Percentiles rank a stretch among this genome's conserved stretches.
Evolutionary conservation across 2,888 invertebrate genomes (phyloP).

Genomic region (Orchesella flavescens): DNA sequence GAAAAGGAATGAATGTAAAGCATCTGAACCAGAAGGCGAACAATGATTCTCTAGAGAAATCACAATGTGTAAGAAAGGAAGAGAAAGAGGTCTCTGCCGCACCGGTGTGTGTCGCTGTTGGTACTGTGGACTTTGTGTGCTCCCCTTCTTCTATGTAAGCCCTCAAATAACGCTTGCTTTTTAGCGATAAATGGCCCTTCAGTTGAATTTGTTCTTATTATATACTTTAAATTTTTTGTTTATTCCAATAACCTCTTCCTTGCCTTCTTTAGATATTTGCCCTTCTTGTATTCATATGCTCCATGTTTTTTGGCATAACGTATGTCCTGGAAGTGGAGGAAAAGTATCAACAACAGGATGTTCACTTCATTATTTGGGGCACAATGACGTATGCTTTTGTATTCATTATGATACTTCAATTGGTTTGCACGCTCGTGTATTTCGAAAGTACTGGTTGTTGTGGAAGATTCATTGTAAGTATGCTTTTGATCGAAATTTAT

Average conservation of each 20-base stretch:
- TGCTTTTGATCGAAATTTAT: neutral
- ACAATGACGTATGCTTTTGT: slow-evolving; percentile 17
- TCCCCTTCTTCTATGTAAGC: slow-evolving; percentile 37
- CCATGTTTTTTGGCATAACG: slow-evolving; percentile 4
- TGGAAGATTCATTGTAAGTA: slow-evolving; percentile 40
- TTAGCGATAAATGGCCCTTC: too few relatives aligned
- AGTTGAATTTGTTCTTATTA: too few relatives aligned
- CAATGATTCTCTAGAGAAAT: too few relatives aligned
- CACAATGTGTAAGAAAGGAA: too few relatives aligned
- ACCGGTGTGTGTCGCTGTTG: slow-evolving; percentile 47
- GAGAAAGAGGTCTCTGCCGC: neutral
- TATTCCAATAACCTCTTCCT: too few relatives aligned
- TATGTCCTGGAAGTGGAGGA: slow-evolving; percentile 4
- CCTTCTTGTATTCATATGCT: neutral
- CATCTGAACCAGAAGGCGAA: too few relatives aligned
- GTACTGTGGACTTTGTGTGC: slow-evolving; percentile 28
- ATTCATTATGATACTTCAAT: slow-evolving; percentile 29
- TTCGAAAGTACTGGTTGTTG: slow-evolving; percentile 31
- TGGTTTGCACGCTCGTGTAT: slow-evolving; percentile 41
- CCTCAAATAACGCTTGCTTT: too few relatives aligned
- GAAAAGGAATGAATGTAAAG: too few relatives aligned
- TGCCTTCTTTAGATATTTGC: slow-evolving; percentile 27
- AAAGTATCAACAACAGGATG: neutral
- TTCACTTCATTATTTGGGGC: neutral
- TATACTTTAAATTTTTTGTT: neutral